Evolutionary conservation across 2,797 vertebrate genomes (phyloP), one percentile per base, ranked within the genome.

Genomic region (Macropodus opercularis): DNA sequence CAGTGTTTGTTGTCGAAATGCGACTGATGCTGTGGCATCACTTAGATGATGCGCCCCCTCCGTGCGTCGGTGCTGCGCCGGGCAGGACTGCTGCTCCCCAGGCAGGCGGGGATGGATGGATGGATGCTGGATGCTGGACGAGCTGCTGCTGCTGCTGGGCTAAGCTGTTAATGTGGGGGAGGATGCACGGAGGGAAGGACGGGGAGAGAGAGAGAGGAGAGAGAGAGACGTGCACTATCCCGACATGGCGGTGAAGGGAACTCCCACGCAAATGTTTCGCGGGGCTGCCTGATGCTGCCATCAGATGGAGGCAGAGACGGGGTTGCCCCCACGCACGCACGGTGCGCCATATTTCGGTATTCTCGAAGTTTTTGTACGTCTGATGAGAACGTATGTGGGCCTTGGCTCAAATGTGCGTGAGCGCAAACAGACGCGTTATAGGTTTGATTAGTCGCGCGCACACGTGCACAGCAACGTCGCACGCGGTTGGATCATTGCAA

Each of bases 211-310:
- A 19, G 67, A 51, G 68, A 61, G 72, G n/a, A 55, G 66, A 34
- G 54, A 52, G 56, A 66, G 73, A 41, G 79, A 58, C 26, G 63
- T 81, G 87, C 84, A 72, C 83, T 84, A 85, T 83, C 80, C 85
- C 82, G 88, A 90, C 87, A 89, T 89, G 91, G 89, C 83, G 87
- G 84, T 85, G 89, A 72, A 83, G 92, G 92, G 92, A 93, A 93
- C 93, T 93, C 93, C 93, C 91, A 93, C 93, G 92, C 92, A 93
- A 89, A 80, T 85, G 81, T 79, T 90, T 80, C 84, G 86, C 89
- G 90, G 92, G 91, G 86, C 92, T 90, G 91, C 91, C 90, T 92
- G 85, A 88, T 92, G 91, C 90, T 91, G 89, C 90, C 90, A 91
- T 92, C 90, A 90, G 90, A 90, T 92, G 90, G 90, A 92, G 83